Percentiles rank a stretch among this genome's conserved stretches.
Conservation (phyloP, 2,113 vertebrate genomes). For the Gavia stellata region DNA sequence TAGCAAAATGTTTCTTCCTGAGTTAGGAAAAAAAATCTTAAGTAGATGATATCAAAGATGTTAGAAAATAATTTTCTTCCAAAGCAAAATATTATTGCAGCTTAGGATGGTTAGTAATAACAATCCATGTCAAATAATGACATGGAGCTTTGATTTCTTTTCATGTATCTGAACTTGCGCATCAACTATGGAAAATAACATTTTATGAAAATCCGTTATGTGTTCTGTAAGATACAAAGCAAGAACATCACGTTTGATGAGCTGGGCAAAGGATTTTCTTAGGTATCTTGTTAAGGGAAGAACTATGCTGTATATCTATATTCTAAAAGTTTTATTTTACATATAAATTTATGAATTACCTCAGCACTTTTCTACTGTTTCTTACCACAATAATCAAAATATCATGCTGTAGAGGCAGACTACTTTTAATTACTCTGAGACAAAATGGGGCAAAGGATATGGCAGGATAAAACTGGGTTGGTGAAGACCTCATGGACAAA, state of each 20-base stretch:
- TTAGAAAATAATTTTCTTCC: neutral
- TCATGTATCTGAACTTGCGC: neutral
- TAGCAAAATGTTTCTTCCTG: neutral
- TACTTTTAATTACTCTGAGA: neutral
- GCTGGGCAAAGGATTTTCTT: neutral
- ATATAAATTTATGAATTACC: neutral
- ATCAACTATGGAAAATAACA: neutral
- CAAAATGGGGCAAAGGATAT: neutral
- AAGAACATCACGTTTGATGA: neutral
- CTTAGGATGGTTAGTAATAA: neutral
- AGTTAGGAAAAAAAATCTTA: neutral
- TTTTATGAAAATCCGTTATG: neutral
- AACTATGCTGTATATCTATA: neutral
- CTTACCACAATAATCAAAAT: neutral
- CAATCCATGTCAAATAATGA: neutral
- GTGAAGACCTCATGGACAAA: neutral
- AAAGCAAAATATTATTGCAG: neutral
- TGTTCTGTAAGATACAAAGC: neutral
- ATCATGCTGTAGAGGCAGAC: rapidly evolving
- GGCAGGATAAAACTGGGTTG: neutral
- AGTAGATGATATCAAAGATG: neutral
- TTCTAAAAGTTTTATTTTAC: neutral
- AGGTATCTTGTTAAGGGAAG: neutral
- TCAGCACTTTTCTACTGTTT: neutral
- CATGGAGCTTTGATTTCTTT: neutral